Percentiles rank a stretch among this genome's conserved stretches.
Evolutionary conservation across 2,888 invertebrate genomes (phyloP).

Genomic region (Drosophila ezoana): DNA sequence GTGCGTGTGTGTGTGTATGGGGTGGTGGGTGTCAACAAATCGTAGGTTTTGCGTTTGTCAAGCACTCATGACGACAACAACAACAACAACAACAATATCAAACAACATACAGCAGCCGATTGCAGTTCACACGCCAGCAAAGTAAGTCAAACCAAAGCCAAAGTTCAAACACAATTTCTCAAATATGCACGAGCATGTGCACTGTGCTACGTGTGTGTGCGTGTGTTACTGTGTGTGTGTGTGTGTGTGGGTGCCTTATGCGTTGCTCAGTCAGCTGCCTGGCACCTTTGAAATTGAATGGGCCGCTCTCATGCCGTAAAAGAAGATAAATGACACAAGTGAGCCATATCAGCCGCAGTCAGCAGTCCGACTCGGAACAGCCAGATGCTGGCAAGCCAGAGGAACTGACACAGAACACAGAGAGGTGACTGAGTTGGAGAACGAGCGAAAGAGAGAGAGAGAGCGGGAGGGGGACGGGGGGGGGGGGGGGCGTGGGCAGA

Average conservation of each 20-base stretch:
- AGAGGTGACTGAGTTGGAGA: not conserved
- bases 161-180: constrained; percentile 81
- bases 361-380: constrained; percentile 43
- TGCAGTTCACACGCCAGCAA: constrained; percentile 67
- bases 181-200: constrained; percentile 71
- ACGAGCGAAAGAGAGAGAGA: not conserved
- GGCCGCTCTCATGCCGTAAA: constrained; percentile 67
- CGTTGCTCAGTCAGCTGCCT: constrained; percentile 69
- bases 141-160: constrained; percentile 74
- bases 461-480: not conserved
- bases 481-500: not conserved
- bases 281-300: constrained; percentile 79
- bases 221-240: constrained; percentile 4
- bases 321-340: constrained; percentile 80
- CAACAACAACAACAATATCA: constrained; percentile 21
- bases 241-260: constrained; percentile 29
- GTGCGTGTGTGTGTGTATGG: not conserved
- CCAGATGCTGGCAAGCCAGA: constrained; percentile 41
- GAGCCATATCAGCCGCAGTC: constrained; percentile 75
- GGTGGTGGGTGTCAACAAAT: constrained; percentile 32
- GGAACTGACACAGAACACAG: constrained; percentile 7
- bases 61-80: constrained; percentile 22
- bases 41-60: constrained; percentile 47
- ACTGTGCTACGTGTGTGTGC: constrained; percentile 16
- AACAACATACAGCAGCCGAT: constrained; percentile 35